Percentiles rank a stretch among this genome's conserved stretches.
phyloP scores from a whole-genome alignment of 2,888 invertebrate species.

The Oxycera nigricornis region DNA sequence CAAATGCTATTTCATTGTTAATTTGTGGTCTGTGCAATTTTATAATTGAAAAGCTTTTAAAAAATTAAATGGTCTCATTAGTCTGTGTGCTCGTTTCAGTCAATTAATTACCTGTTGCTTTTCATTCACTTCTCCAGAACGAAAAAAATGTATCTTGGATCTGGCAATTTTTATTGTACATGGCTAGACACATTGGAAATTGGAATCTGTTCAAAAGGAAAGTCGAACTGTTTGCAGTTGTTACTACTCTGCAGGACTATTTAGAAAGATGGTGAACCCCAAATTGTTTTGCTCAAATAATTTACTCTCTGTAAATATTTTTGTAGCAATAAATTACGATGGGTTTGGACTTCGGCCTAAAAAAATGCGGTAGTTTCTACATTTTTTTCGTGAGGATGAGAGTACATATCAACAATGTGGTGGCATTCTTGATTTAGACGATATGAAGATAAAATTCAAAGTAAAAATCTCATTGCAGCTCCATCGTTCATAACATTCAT shows the following conservation, averaged over 20 bases:
- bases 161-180: neutral
- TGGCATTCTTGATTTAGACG: too few species aligned
- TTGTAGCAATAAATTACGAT: conserved; percentile 8
- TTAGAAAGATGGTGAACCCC: conserved; percentile 18
- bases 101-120: conserved; percentile 21
- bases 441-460: too few species aligned
- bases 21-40: neutral
- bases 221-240: neutral
- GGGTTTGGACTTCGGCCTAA: too few species aligned
- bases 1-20: neutral
- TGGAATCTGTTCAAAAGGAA: neutral
- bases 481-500: too few species aligned
- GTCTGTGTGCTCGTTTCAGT: neutral
- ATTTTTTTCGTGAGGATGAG: too few species aligned
- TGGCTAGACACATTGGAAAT: neutral
- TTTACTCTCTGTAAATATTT: conserved; percentile 22
- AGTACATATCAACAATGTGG: too few species aligned
- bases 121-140: neutral
- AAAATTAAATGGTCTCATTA: conserved; percentile 25
- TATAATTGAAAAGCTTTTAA: conserved; percentile 33
- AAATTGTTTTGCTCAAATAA: conserved; percentile 21
- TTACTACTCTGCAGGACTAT: neutral
- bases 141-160: neutral
- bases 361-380: too few species aligned
- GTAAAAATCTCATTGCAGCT: too few species aligned